phyloP scores from a whole-genome alignment of 2,797 vertebrate genomes.

The Sarcoramphus papa region DNA sequence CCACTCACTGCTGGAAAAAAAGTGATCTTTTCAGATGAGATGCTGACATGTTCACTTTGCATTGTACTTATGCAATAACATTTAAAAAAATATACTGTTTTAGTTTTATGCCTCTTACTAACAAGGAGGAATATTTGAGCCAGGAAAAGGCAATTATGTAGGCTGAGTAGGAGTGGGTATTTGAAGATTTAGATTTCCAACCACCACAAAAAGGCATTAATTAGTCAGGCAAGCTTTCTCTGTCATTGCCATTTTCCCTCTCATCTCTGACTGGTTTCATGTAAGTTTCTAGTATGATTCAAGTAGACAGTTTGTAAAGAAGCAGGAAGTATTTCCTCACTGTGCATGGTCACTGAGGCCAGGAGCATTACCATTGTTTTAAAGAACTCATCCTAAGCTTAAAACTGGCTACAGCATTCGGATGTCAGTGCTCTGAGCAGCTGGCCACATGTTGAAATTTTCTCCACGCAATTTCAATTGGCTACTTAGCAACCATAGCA shows the following conservation, averaged over 20 bases:
- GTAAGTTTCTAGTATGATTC: neutral
- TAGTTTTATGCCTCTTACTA: neutral
- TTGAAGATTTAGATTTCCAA: neutral
- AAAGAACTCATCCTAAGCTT: neutral
- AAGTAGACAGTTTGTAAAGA: neutral
- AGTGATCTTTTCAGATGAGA: neutral
- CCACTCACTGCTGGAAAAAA: neutral
- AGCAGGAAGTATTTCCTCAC: neutral
- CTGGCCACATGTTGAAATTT: conserved; percentile 31
- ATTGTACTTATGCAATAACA: neutral
- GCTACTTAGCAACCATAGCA: neutral
- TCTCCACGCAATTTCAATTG: conserved; percentile 28
- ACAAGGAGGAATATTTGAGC: neutral
- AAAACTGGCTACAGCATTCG: neutral
- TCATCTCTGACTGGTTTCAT: neutral
- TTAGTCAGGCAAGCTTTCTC: neutral
- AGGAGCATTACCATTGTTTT: neutral
- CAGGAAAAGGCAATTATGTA: neutral
- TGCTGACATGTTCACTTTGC: neutral
- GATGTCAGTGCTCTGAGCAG: neutral
- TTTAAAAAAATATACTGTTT: neutral
- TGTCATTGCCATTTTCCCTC: neutral
- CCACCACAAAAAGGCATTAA: neutral
- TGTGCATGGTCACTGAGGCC: neutral
- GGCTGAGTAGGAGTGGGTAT: neutral